phyloP scores from a whole-genome alignment of 1,140 invertebrate genomes.

The Macrobrachium rosenbergii region DNA sequence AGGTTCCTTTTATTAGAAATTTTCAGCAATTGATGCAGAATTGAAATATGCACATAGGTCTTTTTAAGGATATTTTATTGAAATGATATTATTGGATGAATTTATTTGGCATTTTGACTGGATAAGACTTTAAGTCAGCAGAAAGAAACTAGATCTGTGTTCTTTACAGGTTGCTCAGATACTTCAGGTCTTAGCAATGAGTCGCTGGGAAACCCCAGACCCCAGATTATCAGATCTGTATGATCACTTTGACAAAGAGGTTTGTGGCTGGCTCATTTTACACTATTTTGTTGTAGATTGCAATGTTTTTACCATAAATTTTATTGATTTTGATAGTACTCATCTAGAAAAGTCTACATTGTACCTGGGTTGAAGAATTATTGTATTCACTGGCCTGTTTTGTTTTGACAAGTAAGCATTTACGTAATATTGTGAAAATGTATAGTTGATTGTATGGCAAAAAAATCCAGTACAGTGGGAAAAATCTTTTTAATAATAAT shows the following conservation, averaged over 20 bases:
- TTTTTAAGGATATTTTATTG: conserved; percentile 27
- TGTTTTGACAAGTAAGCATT: too few relatives aligned
- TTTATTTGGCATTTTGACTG: too few relatives aligned
- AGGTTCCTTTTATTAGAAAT: conserved; percentile 2
- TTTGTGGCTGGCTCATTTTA: conserved; percentile 75
- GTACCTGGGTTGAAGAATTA: too few relatives aligned
- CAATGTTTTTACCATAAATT: background rate
- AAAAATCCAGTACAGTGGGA: too few relatives aligned
- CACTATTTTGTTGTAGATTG: background rate
- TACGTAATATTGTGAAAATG: too few relatives aligned
- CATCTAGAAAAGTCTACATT: too few relatives aligned
- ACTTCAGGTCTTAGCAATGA: conserved; percentile 89
- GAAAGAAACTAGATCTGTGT: background rate
- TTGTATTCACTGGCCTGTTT: too few relatives aligned
- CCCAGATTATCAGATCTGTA: conserved; percentile 81
- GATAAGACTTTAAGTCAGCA: too few relatives aligned
- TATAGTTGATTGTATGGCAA: too few relatives aligned
- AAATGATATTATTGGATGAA: too few relatives aligned
- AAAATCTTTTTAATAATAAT: too few relatives aligned
- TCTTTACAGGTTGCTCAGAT: conserved; percentile 79
- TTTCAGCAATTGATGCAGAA: background rate
- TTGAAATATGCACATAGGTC: background rate
- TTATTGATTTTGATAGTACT: background rate
- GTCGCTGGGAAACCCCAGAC: conserved; percentile 85
- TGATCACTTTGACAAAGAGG: conserved; percentile 81